phyloP scores from a whole-genome alignment of 2,888 invertebrate genomes.

The Perdita meconis region DNA sequence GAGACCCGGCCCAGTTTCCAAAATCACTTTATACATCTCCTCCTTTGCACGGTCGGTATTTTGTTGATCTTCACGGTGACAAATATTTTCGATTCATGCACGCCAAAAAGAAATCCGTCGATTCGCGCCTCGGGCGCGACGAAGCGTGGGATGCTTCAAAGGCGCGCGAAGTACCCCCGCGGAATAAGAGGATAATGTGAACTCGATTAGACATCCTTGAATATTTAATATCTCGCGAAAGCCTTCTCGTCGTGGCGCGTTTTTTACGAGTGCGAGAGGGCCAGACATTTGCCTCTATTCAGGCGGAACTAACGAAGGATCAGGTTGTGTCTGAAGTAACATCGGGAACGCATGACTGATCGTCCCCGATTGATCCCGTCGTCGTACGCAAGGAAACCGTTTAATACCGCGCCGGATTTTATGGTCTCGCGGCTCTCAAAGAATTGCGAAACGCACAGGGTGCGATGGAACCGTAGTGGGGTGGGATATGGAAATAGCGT shows the following conservation, averaged over 20 bases:
- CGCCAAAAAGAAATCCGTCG: conserved; percentile 54
- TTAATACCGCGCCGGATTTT: conserved; percentile 50
- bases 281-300: conserved; percentile 45
- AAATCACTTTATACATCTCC: background rate
- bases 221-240: conserved; percentile 73
- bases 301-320: conserved; percentile 64
- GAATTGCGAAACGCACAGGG: conserved; percentile 28
- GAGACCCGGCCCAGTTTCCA: background rate
- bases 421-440: conserved; percentile 42
- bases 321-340: conserved; percentile 34
- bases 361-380: conserved; percentile 51
- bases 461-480: background rate
- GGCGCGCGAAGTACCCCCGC: conserved; percentile 49
- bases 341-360: conserved; percentile 43
- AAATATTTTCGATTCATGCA: conserved; percentile 69
- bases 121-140: conserved; percentile 49
- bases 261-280: conserved; percentile 31
- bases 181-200: conserved; percentile 72
- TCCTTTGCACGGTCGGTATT: conserved; percentile 42
- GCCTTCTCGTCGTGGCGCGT: conserved; percentile 51
- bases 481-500: conserved; percentile 31
- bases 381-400: conserved; percentile 27
- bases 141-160: conserved; percentile 60
- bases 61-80: conserved; percentile 68
- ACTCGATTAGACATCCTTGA: conserved; percentile 73